Base-by-base conservation (phyloP, 2,113 vertebrate genomes). In the Spea bombifrons region DNA sequence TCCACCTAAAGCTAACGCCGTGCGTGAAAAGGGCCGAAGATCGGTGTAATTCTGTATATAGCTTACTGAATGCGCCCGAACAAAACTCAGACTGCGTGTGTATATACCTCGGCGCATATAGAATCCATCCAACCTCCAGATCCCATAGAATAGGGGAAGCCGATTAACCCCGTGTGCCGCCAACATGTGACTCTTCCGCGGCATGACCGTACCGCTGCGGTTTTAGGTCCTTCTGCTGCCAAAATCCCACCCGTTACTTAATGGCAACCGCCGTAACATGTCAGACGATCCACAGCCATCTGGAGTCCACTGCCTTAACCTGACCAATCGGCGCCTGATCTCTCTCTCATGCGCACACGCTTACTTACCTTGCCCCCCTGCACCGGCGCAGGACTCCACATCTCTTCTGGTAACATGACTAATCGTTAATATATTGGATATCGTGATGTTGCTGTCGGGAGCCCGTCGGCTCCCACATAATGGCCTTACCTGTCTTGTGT, bases 401-500 rank as follows among this genome's bases (percentile, higher is more conserved):
- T 1, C 10, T 2, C 47, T 64, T 67, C 47, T 16, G 67, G 66
- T 43, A 76, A 76, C 17, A 52, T 30, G 47, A 55, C 52, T 66
- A 47, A 69, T 55, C n/a, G 75, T 77, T 71, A 47, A 45, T 47
- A 45, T 71, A 66, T 55, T 73, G 61, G 50, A 79, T 79, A 73
- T 80, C 16, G 71, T 80, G 69, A 48, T 47, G 71, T 80, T 45
- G 70, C 69, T 53, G 47, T 72, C 59, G 68, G 68, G 45, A 8
- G 43, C 66, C 63, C 49, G 8, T 4, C 17, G 10, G 65, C 67
- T 17, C 70, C 63, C 70, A 61, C 82, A 73, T 84, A 71, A 85
- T 81, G 84, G 85, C 85, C 85, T 86, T 86, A 86, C 82, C 71
- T 75, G 72, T 78, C 49, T 69, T 76, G 75, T 83, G 76, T 81